phyloP scores from a whole-genome alignment of 2,113 vertebrate species.

The Notothenia rossii region DNA sequence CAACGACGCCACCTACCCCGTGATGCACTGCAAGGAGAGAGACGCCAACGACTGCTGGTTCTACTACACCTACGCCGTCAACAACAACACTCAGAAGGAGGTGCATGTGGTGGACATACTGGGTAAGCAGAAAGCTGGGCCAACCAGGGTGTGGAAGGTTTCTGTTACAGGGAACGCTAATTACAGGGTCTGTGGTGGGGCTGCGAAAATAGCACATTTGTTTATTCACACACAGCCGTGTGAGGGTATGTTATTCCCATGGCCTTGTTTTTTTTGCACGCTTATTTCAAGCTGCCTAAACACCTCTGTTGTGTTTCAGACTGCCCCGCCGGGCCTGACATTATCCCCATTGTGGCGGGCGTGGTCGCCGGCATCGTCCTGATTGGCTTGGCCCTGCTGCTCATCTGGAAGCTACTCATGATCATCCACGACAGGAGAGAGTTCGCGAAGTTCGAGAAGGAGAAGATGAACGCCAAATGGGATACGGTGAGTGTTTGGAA shows the following conservation, averaged over 20 bases:
- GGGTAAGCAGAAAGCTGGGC: constrained; percentile 79
- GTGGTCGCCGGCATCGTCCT: constrained; percentile 98
- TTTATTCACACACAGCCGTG: constrained; percentile 24
- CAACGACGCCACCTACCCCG: constrained; percentile 83
- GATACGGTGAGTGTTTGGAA: constrained; percentile 90
- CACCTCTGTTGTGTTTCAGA: constrained; percentile 80
- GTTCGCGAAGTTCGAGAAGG: constrained; percentile 99
- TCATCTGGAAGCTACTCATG: constrained; percentile 99
- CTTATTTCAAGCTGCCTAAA: constrained; percentile 40
- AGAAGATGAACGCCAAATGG: constrained; percentile 99
- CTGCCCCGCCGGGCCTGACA: constrained; percentile 95
- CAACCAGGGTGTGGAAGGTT: constrained; percentile 33
- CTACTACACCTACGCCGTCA: constrained; percentile 95
- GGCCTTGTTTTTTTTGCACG: constrained; percentile 29
- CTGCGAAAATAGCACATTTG: constrained; percentile 48
- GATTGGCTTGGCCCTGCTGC: constrained; percentile 95
- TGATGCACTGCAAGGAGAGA: constrained; percentile 94
- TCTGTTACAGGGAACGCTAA: constrained; percentile 26
- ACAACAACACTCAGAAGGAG: constrained; percentile 86
- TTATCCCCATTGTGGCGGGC: constrained; percentile 96
- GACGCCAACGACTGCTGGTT: constrained; percentile 98
- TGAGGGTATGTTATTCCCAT: constrained; percentile 33
- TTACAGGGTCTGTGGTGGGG: constrained; percentile 29
- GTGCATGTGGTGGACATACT: constrained; percentile 89
- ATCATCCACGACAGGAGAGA: constrained; percentile 98